phyloP scores from a whole-genome alignment of 2,113 vertebrate species.

The Oryzias javanicus region DNA sequence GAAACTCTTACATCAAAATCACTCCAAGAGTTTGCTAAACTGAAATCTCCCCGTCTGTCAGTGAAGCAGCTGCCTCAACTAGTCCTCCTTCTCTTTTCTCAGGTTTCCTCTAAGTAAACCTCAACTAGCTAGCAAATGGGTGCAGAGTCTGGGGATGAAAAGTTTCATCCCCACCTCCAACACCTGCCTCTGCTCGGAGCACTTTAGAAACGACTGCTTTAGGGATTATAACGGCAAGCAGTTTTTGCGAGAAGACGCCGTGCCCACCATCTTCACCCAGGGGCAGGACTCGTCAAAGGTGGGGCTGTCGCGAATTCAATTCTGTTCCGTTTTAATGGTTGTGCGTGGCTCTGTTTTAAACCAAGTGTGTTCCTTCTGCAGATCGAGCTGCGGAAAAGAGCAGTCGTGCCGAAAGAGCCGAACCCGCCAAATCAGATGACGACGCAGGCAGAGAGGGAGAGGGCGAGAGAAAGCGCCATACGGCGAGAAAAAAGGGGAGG shows the following conservation, averaged over 20 bases:
- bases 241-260: slow-evolving; percentile 79
- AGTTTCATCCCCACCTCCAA: slow-evolving; percentile 76
- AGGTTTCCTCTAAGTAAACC: slow-evolving; percentile 82
- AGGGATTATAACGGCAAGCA: slow-evolving; percentile 82
- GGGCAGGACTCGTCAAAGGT: slow-evolving; percentile 71
- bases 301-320: neutral
- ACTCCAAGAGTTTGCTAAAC: no score
- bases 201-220: slow-evolving; percentile 78
- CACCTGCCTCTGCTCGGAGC: slow-evolving; percentile 80
- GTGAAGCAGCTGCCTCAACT: no score
- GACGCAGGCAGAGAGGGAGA: slow-evolving; percentile 57
- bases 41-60: no score
- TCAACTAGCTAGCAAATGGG: slow-evolving; percentile 76
- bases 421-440: slow-evolving; percentile 21
- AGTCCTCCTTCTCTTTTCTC: neutral
- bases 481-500: slow-evolving; percentile 71
- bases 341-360: neutral
- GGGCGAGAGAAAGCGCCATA: slow-evolving; percentile 43
- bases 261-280: slow-evolving; percentile 74
- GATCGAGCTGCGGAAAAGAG: slow-evolving; percentile 78
- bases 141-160: slow-evolving; percentile 76
- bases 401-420: slow-evolving; percentile 60
- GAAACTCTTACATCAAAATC: no score
- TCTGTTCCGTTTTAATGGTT: neutral
- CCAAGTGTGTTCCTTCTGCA: slow-evolving; percentile 27